Conservation (phyloP, 2,888 invertebrate genomes). For the Ferdinandea cuprea region DNA sequence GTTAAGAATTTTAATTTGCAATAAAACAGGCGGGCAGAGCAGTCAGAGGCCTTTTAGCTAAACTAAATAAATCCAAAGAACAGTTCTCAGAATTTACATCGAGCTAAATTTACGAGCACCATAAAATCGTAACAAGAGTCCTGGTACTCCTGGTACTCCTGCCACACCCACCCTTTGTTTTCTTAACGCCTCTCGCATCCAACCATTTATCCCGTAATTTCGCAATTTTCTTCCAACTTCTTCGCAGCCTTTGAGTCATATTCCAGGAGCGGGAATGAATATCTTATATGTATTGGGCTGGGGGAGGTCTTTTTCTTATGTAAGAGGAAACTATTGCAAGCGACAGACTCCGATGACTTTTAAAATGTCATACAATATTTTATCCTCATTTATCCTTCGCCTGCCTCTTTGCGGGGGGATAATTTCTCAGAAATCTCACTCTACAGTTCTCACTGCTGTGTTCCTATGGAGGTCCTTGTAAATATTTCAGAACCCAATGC, state of each 20-base stretch:
- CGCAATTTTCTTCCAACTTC: constrained; percentile 23
- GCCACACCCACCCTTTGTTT: not conserved
- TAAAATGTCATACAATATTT: constrained; percentile 73
- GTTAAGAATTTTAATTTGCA: constrained; percentile 56
- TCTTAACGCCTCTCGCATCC: not conserved
- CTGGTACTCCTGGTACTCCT: constrained; percentile 5
- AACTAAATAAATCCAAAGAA: not conserved
- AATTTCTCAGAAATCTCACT: constrained; percentile 40
- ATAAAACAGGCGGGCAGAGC: constrained; percentile 42
- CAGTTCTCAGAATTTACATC: constrained; percentile 36
- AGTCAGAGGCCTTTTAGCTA: constrained; percentile 16
- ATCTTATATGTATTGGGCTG: constrained; percentile 53
- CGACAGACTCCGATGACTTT: constrained; percentile 51
- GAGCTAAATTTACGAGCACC: constrained; percentile 63
- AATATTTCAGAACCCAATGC: constrained; percentile 70
- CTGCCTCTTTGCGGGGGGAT: constrained; percentile 3
- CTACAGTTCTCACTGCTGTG: constrained; percentile 53
- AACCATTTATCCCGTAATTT: constrained; percentile 53
- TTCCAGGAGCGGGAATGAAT: constrained; percentile 52
- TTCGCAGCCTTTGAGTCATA: constrained; percentile 37
- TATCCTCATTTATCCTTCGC: constrained; percentile 66
- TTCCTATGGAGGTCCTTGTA: constrained; percentile 71
- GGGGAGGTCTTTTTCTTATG: constrained; percentile 26
- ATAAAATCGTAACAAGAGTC: constrained; percentile 63
- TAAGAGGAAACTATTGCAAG: constrained; percentile 59